Evolutionary conservation across 2,797 vertebrate species (phyloP).

Genomic region (Sebastiscus albofasciatus): DNA sequence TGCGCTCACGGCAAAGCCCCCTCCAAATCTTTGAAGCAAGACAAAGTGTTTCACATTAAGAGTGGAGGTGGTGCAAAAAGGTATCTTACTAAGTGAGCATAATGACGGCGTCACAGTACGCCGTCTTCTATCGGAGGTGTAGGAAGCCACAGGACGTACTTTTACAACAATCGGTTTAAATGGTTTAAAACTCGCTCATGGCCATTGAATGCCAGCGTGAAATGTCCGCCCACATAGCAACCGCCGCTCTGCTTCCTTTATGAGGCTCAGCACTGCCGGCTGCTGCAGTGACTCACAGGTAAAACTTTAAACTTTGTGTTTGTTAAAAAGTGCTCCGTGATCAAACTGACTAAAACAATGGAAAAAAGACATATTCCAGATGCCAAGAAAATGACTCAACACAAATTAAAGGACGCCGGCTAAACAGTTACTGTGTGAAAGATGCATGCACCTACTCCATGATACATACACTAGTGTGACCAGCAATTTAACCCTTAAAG

Average conservation of each 20-base stretch:
- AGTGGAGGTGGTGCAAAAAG: slow-evolving; percentile 24
- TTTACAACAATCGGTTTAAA: slow-evolving; percentile 6
- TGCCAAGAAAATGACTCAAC: not conserved
- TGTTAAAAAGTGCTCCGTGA: not conserved
- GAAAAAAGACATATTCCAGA: not conserved
- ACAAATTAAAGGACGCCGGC: not conserved
- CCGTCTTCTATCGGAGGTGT: slow-evolving; percentile 5
- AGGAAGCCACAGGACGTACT: not conserved
- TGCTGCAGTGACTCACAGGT: slow-evolving; percentile 33
- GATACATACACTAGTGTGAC: not conserved
- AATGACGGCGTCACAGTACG: slow-evolving; percentile 14
- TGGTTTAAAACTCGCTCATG: slow-evolving; percentile 36
- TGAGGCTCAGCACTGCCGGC: not conserved
- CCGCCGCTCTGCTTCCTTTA: not conserved
- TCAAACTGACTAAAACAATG: not conserved
- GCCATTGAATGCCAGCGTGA: slow-evolving; percentile 22
- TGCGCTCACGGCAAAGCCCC: not conserved
- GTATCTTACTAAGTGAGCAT: slow-evolving; percentile 3
- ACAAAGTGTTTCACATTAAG: slow-evolving; percentile 17
- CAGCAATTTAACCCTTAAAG: not conserved
- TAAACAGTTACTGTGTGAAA: not conserved
- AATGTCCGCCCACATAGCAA: slow-evolving; percentile 50
- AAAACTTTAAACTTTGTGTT: not conserved
- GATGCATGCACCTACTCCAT: not conserved
- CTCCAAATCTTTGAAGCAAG: slow-evolving; percentile 6